Evolutionary conservation across 2,888 invertebrate species (phyloP).

Genomic region (Orgyia antiqua): DNA sequence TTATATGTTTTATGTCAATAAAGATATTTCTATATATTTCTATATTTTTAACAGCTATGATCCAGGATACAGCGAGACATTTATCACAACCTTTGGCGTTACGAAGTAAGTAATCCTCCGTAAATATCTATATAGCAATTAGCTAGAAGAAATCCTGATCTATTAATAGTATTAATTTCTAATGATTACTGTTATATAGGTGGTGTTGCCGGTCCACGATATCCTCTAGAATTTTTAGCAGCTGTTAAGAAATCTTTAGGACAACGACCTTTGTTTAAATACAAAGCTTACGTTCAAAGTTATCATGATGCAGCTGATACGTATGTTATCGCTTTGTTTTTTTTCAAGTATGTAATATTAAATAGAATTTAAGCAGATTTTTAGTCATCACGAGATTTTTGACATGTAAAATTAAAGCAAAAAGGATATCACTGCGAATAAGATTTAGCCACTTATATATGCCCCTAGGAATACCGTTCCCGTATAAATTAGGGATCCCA

Average conservation of each 20-base stretch:
- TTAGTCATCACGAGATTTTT: too few species aligned
- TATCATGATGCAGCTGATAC: constrained; percentile 46
- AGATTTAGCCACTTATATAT: too few species aligned
- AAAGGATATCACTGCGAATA: too few species aligned
- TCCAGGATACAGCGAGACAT: constrained; percentile 43
- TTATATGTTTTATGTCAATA: too few species aligned
- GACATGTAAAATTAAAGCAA: too few species aligned
- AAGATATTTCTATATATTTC: not conserved
- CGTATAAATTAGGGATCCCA: too few species aligned
- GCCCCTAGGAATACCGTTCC: too few species aligned
- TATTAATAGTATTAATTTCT: too few species aligned
- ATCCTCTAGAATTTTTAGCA: constrained; percentile 40
- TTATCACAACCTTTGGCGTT: constrained; percentile 50
- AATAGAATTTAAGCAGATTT: too few species aligned
- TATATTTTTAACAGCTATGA: constrained; percentile 33
- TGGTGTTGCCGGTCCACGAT: constrained; percentile 49
- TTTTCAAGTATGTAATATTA: too few species aligned
- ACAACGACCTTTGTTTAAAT: constrained; percentile 38
- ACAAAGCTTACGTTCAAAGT: constrained; percentile 43
- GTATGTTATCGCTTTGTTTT: constrained; percentile 28
- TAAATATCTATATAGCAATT: too few species aligned
- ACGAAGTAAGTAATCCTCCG: constrained; percentile 44
- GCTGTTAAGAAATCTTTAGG: constrained; percentile 45
- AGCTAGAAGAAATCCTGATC: too few species aligned
- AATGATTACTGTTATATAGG: constrained; percentile 31